Base-by-base conservation (phyloP, 30 jellyfish, hydroid and myxozoan species). In the Aurelia aurita complex sp. Pacific region DNA sequence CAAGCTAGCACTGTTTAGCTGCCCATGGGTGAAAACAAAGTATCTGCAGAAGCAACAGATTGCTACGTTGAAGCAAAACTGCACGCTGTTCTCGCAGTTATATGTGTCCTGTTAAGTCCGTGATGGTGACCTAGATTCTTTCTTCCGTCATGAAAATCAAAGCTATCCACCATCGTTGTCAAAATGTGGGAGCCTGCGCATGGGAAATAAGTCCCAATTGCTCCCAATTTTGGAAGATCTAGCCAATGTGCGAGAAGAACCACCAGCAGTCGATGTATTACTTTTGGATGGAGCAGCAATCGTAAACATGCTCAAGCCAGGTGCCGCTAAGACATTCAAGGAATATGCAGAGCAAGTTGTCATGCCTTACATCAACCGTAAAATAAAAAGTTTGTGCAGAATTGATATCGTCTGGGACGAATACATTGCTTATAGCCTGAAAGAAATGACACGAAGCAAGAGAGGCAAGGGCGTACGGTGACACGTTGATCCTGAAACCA, bases 381-480 rank as follows among this genome's bases (percentile, higher is more conserved):
- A 63, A 32, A 6, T 38, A 11, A 4, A 6, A 38, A 38, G 18
- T 16, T 42, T 17, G 35, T 5, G 2, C 57, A 82, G 87, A 17
- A 40, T 77, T 19, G 87, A 77, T 51, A 69, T 77, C 5, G 77
- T 70, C 12, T 36, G 91, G 88, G 91, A 71, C 64, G 62, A 18
- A 32, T 23, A 82, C 64, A 13, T 57, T 13, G 74, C 46, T 33
- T 1, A 73, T 50, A 42, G 74, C 59, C 52, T 68, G 86, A 81
- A 67, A 53, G 17, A 15, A 43, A 40, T 46, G 62, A 66, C 90
- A 10, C 36, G 84, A 55, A 38, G 68, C n/a, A 85, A 73, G 50
- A 43, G 89, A 54, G 94, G 89, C 72, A 34, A 34, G 67, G 94
- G 94, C 59, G 82, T 85, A 43, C 71, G 94, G 42, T 67, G 94